phyloP scores from a whole-genome alignment of 2,113 vertebrate species.

The Pungitius pungitius region DNA sequence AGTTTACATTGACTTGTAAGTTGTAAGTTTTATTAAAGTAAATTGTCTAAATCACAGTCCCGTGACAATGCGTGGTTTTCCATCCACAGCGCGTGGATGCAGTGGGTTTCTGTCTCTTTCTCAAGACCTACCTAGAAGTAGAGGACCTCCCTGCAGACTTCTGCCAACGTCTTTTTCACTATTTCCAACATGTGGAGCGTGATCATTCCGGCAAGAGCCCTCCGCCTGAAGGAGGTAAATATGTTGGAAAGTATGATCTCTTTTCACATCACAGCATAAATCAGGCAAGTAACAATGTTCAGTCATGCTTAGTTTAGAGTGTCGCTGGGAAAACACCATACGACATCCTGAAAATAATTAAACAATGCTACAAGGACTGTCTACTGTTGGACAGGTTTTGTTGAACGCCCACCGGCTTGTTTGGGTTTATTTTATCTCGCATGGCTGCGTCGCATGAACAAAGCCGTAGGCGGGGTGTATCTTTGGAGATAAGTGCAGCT shows the following conservation, averaged over 20 bases:
- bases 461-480: not conserved
- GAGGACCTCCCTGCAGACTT: slow-evolving; percentile 83
- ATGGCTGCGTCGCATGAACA: slow-evolving; percentile 8
- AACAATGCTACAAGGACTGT: not conserved
- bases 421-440: slow-evolving; percentile 7
- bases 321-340: not conserved
- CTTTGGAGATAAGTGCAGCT: slow-evolving; percentile 31
- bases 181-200: slow-evolving; percentile 82
- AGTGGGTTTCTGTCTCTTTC: slow-evolving; percentile 85
- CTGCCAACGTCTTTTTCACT: slow-evolving; percentile 85
- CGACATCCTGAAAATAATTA: slow-evolving; percentile 1
- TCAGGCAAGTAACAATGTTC: not conserved
- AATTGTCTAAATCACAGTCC: not conserved
- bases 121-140: slow-evolving; percentile 88
- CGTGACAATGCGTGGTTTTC: not conserved
- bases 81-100: slow-evolving; percentile 81
- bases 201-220: slow-evolving; percentile 11
- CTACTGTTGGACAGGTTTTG: not conserved
- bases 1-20: not conserved
- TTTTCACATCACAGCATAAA: not conserved
- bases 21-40: no score
- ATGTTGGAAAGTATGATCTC: not conserved
- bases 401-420: slow-evolving; percentile 13
- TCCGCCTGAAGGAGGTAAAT: slow-evolving; percentile 59
- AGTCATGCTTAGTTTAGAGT: not conserved